These are phyloP conservation scores for Zophobas atratus DNA, from an alignment of 1,140 invertebrate genomes.

Conservation along the genomic window DNA sequence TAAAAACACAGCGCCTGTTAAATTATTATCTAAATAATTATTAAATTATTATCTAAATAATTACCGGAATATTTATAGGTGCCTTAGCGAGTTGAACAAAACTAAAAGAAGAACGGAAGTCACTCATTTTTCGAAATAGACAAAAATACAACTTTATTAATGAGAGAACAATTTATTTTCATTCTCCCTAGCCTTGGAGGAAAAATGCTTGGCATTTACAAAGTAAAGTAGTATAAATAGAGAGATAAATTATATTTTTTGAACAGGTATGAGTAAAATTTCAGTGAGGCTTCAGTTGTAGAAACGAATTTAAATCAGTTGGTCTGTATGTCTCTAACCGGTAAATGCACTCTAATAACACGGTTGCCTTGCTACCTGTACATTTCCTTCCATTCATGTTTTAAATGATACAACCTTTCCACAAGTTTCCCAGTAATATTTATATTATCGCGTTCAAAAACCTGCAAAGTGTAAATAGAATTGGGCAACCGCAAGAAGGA, in stretches of 20 bases:
- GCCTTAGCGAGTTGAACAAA: no score
- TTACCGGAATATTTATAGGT: no score
- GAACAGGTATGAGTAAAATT: slow-evolving; percentile 4
- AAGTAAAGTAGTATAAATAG: slow-evolving; percentile 5
- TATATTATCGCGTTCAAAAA: slow-evolving; percentile 19
- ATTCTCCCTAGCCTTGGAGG: slow-evolving; percentile 16
- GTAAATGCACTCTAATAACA: neutral
- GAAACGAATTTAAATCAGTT: no score
- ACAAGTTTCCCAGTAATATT: slow-evolving; percentile 3
- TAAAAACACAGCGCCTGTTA: no score
- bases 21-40: no score
- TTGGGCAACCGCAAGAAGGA: slow-evolving; percentile 2
- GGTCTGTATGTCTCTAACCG: no score
- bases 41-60: neutral
- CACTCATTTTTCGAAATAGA: neutral
- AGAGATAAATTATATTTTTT: slow-evolving; percentile 19
- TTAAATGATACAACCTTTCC: neutral
- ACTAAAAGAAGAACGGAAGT: neutral
- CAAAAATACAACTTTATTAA: slow-evolving; percentile 25
- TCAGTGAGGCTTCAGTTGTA: neutral
- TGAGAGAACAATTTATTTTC: slow-evolving; percentile 22
- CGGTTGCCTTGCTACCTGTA: neutral
- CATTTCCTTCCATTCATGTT: slow-evolving; percentile 8
- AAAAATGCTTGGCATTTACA: slow-evolving; percentile 20
- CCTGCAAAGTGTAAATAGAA: slow-evolving; percentile 15